These are phyloP conservation scores for Stichopus chloronotus DNA, from an alignment of 35 echinoderm and acorn worm species.

Conservation along the genomic window DNA sequence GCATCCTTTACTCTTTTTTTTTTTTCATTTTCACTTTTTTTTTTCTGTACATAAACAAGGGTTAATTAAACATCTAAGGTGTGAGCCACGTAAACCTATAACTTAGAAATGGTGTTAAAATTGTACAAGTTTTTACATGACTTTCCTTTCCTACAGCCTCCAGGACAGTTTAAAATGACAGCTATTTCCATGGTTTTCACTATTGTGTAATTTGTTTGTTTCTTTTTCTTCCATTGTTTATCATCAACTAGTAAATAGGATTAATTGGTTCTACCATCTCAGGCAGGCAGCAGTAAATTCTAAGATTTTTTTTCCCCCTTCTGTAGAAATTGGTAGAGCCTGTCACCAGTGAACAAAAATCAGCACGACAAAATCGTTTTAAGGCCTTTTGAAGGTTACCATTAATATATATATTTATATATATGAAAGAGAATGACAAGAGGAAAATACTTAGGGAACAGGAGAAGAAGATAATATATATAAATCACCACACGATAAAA, in stretches of 20 bases:
- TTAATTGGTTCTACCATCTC: neutral
- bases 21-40: slow-evolving; percentile 1
- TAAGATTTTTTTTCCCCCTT: neutral
- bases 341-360: neutral
- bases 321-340: neutral
- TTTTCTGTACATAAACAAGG: neutral
- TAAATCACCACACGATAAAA: too few relatives aligned
- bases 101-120: slow-evolving; percentile 31
- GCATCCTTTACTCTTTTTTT: neutral
- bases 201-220: neutral
- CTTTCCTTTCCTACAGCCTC: slow-evolving; percentile 8
- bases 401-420: too few relatives aligned
- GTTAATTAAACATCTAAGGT: slow-evolving; percentile 37
- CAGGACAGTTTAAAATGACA: neutral
- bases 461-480: too few relatives aligned
- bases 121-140: slow-evolving; percentile 34
- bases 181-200: neutral
- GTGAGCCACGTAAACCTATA: slow-evolving; percentile 25
- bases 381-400: too few relatives aligned
- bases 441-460: too few relatives aligned
- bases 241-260: neutral
- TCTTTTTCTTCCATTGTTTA: neutral
- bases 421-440: too few relatives aligned
- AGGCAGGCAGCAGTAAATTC: neutral
- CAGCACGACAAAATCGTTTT: too few relatives aligned